phyloP scores from a whole-genome alignment of 2,797 vertebrate genomes.

The Acanthopagrus latus region DNA sequence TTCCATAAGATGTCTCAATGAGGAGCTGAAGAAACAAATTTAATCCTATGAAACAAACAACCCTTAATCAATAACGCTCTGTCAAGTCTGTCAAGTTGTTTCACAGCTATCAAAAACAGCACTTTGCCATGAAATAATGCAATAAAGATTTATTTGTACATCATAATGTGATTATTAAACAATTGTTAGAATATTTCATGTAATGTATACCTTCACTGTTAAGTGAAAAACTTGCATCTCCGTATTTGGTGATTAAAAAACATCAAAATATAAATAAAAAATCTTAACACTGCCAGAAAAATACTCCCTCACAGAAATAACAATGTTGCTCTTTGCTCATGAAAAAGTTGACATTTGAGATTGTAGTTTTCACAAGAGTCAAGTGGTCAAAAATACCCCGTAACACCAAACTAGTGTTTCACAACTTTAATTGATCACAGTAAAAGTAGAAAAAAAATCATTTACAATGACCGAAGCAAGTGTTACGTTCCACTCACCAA shows the following conservation, averaged over 20 bases:
- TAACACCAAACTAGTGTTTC: conserved; percentile 61
- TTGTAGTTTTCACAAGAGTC: background rate
- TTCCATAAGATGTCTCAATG: too few species aligned
- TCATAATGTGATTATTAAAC: too few species aligned
- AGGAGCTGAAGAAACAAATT: background rate
- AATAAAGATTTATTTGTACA: too few species aligned
- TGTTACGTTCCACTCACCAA: conserved; percentile 48
- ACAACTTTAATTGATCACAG: conserved; percentile 80
- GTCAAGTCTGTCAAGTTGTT: background rate
- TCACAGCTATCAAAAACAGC: background rate
- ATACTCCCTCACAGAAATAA: background rate
- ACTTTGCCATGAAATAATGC: background rate
- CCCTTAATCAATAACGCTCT: background rate
- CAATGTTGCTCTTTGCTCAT: background rate
- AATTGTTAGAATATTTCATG: too few species aligned
- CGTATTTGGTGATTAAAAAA: background rate
- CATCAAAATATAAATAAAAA: background rate
- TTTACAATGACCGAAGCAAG: conserved; percentile 70
- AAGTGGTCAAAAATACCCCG: background rate
- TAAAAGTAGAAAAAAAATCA: conserved; percentile 73
- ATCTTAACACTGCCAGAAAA: background rate
- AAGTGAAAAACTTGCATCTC: background rate
- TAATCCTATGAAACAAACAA: too few species aligned
- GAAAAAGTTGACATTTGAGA: background rate
- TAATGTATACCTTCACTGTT: background rate